phyloP scores from a whole-genome alignment of 2,113 vertebrate species.

The Stigmatopora argus region DNA sequence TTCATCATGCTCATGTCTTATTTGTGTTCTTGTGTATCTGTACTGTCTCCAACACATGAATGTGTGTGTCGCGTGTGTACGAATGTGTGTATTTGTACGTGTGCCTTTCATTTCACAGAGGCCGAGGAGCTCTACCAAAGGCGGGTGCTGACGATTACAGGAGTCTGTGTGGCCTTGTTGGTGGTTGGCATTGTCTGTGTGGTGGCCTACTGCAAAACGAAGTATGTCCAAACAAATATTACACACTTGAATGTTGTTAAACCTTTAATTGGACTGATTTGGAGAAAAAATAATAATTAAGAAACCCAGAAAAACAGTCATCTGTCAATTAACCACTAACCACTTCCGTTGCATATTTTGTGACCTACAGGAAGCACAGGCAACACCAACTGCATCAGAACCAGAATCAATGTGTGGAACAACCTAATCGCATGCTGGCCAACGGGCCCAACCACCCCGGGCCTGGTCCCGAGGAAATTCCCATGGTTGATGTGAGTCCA shows the following conservation, averaged over 20 bases:
- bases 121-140: conserved; percentile 96
- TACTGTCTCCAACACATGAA: conserved; percentile 20
- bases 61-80: conserved; percentile 21
- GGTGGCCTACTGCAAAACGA: conserved; percentile 98
- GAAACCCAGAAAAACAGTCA: not conserved
- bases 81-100: conserved; percentile 15
- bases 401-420: conserved; percentile 92
- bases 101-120: conserved; percentile 76
- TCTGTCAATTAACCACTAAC: not conserved
- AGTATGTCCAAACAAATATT: conserved; percentile 73
- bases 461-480: conserved; percentile 88
- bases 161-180: conserved; percentile 94
- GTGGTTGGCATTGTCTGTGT: conserved; percentile 97
- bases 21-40: conserved; percentile 36
- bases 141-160: conserved; percentile 94
- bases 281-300: too few species aligned
- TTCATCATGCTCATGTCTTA: conserved; percentile 42
- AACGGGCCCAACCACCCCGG: conserved; percentile 91
- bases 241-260: not conserved
- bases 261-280: too few species aligned
- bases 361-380: conserved; percentile 82
- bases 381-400: conserved; percentile 90
- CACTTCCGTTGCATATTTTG: not conserved
- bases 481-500: conserved; percentile 88
- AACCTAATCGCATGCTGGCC: conserved; percentile 84